Evolutionary conservation across 2,888 invertebrate genomes (phyloP), one percentile per base, ranked within the genome.

Genomic region (Calliopum simillimum): DNA sequence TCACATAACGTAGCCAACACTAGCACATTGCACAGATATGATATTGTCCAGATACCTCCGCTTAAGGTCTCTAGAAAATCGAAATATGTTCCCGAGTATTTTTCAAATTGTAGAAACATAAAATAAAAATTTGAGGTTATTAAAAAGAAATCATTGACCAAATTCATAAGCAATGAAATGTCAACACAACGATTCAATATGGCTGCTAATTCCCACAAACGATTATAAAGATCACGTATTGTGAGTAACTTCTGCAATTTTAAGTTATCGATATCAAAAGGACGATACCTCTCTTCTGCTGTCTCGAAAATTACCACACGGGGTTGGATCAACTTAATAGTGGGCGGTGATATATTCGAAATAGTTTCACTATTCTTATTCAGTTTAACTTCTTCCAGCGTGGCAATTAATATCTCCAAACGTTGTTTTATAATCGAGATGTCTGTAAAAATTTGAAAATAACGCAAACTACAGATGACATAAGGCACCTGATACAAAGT

Each of bases 101-200:
- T 75, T 1, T 81, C 78, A 44, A 82, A 82, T 63, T 79, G 81
- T 3, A 85, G 59, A 74, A 85, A 86, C 43, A 84, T 81, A 84
- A 84, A 86, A 71, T 86, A 86, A 33, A 80, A 82, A 70, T 83
- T 84, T 3, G 84, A 80, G 11, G 81, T 86, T 0, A 86, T 80
- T 33, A 84, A 78, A 62, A 86, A 70, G 67, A 86, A 86, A 74
- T 86, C 85, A 70, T 85, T 84, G 71, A 80, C 83, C 68, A 86
- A 76, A 69, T 82, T 83, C 0, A 83, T 71, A 8, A 86, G 75
- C 75, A 85, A 78, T 4, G 86, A 86, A 0, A 84, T 55, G 1
- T 86, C 86, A 71, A 78, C 82, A 68, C 78, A 79, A 11, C 76
- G 75, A 73, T 86, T 86, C 0, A 85, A 16, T 11, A 80, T 71